Evolutionary conservation across 2,888 invertebrate genomes (phyloP).

Genomic region (Clitarchus hookeri): DNA sequence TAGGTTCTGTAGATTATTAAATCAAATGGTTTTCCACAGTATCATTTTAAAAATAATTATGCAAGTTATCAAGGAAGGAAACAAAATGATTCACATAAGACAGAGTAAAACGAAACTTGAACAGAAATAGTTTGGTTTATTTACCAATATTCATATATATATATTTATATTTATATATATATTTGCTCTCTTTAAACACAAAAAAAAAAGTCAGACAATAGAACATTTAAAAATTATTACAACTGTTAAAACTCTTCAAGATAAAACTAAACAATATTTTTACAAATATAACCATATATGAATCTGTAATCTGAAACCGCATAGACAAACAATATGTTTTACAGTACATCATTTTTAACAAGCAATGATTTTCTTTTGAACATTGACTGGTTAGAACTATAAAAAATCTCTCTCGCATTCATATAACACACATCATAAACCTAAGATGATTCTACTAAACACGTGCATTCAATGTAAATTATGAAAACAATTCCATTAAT

Average conservation of each 20-base stretch:
- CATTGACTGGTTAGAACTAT: neutral
- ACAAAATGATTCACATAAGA: neutral
- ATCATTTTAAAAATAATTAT: no score
- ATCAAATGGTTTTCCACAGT: no score
- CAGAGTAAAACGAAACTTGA: neutral
- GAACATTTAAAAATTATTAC: conserved; percentile 20
- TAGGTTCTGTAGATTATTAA: no score
- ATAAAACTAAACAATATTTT: neutral
- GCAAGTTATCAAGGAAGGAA: no score
- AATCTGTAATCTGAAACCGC: neutral
- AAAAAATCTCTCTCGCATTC: neutral
- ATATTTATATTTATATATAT: conserved; percentile 24
- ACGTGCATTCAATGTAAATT: neutral
- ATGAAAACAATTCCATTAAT: neutral
- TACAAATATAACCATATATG: neutral
- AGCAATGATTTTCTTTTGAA: neutral
- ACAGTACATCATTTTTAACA: conserved; percentile 14
- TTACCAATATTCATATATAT: conserved; percentile 10
- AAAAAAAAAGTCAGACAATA: conserved; percentile 1
- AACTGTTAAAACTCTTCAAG: neutral
- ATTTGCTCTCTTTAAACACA: conserved; percentile 9
- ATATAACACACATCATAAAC: neutral
- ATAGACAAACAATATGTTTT: conserved; percentile 14
- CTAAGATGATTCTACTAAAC: conserved; percentile 3
- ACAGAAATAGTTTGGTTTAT: conserved; percentile 25